phyloP scores from a whole-genome alignment of 1,140 invertebrate species.

The Aphaenogaster rudis region DNA sequence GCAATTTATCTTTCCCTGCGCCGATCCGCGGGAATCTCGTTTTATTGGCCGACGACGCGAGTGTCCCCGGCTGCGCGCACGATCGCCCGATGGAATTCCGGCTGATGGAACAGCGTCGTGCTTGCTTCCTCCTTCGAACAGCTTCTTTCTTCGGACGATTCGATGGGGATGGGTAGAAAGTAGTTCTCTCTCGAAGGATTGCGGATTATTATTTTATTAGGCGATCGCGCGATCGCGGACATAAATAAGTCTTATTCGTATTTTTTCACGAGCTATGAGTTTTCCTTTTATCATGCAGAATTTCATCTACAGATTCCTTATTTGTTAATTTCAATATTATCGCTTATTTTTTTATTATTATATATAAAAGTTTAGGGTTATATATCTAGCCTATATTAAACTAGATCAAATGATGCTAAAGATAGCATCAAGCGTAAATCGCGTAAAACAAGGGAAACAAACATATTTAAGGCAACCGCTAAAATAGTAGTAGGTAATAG shows the following conservation, averaged over 20 bases:
- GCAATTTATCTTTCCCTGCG: slow-evolving; percentile 80
- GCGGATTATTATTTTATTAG: slow-evolving; percentile 50
- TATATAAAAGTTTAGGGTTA: neutral
- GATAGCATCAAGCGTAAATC: neutral
- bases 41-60: slow-evolving; percentile 69
- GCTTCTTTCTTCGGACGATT: slow-evolving; percentile 33
- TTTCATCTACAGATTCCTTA: neutral
- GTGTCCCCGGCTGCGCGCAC: slow-evolving; percentile 51
- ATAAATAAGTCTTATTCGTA: neutral
- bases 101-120: slow-evolving; percentile 46
- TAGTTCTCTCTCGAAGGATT: neutral
- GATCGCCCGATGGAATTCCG: slow-evolving; percentile 58
- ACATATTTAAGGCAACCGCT: slow-evolving; percentile 1
- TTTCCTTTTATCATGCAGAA: neutral
- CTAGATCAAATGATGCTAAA: neutral
- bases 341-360: neutral
- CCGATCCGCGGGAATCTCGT: slow-evolving; percentile 77
- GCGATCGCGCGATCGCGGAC: neutral
- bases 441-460: neutral
- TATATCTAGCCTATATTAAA: neutral
- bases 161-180: neutral
- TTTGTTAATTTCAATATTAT: neutral
- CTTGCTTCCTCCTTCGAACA: slow-evolving; percentile 46
- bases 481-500: slow-evolving; percentile 3
- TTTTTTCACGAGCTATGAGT: neutral